Evolutionary conservation across 2,113 vertebrate species (phyloP).

Genomic region (Otus sunia): DNA sequence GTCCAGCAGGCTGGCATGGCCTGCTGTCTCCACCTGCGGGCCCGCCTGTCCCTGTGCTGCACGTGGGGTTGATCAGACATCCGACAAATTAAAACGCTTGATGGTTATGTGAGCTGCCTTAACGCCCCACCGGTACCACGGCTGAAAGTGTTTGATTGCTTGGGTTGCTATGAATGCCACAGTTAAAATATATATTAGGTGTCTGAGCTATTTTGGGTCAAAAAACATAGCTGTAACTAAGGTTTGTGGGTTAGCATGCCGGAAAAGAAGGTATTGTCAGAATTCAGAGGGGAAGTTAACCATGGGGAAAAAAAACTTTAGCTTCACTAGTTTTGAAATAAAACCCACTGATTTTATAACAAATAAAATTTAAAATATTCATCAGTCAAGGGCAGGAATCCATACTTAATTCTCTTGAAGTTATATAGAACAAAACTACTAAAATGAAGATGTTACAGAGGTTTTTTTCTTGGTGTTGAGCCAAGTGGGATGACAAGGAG

Average conservation of each 20-base stretch:
- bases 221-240: not conserved
- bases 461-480: not conserved
- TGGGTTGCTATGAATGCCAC: not conserved
- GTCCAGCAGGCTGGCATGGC: not conserved
- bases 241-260: not conserved
- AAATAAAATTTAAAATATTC: not conserved
- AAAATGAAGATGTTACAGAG: not conserved
- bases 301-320: not conserved
- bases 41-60: not conserved
- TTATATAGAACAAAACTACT: not conserved
- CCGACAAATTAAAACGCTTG: not conserved
- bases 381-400: not conserved
- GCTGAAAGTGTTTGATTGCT: not conserved
- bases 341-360: not conserved
- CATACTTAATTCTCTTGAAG: not conserved
- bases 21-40: not conserved
- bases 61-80: fast-evolving
- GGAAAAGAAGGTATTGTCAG: not conserved
- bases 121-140: not conserved
- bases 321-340: not conserved
- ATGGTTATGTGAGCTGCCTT: not conserved
- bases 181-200: not conserved
- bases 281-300: not conserved
- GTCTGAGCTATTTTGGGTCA: not conserved
- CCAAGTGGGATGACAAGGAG: not conserved